phyloP scores from a whole-genome alignment of 2,113 vertebrate species.

The human (Homo sapiens) region DNA sequence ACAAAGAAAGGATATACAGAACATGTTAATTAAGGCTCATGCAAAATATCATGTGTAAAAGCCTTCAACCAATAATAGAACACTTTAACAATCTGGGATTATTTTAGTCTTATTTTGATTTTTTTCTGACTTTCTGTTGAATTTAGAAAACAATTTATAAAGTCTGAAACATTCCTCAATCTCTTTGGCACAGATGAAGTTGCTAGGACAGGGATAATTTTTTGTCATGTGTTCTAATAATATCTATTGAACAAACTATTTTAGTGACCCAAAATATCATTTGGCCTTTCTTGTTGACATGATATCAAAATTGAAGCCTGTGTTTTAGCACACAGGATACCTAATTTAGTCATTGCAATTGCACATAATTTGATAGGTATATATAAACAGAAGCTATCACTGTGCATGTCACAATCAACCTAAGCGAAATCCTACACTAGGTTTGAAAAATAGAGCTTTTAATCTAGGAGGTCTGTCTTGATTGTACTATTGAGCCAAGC shows the following conservation, averaged over 20 bases:
- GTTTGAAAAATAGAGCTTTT: constrained; percentile 41
- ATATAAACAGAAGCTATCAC: neutral
- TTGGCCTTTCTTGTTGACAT: constrained; percentile 31
- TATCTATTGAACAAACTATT: constrained; percentile 10
- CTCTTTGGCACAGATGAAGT: neutral
- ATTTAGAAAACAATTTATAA: neutral
- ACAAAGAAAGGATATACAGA: neutral
- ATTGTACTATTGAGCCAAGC: constrained; percentile 10
- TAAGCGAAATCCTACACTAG: neutral
- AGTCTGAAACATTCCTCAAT: neutral
- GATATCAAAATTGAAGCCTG: constrained; percentile 41
- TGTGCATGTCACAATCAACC: neutral
- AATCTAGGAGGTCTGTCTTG: neutral
- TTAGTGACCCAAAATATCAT: constrained; percentile 35
- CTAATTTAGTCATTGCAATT: constrained; percentile 41
- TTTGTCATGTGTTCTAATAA: neutral
- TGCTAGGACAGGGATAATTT: neutral
- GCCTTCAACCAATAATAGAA: neutral
- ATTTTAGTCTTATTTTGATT: neutral
- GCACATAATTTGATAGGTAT: constrained; percentile 36
- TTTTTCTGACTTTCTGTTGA: neutral
- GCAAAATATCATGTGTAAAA: neutral
- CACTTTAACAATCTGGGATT: neutral
- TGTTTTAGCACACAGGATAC: constrained; percentile 16
- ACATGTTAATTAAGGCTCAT: neutral